Evolutionary conservation across 2,888 invertebrate species (phyloP), one percentile per base, ranked within the genome.

Genomic region (Caenorhabditis sp.): DNA sequence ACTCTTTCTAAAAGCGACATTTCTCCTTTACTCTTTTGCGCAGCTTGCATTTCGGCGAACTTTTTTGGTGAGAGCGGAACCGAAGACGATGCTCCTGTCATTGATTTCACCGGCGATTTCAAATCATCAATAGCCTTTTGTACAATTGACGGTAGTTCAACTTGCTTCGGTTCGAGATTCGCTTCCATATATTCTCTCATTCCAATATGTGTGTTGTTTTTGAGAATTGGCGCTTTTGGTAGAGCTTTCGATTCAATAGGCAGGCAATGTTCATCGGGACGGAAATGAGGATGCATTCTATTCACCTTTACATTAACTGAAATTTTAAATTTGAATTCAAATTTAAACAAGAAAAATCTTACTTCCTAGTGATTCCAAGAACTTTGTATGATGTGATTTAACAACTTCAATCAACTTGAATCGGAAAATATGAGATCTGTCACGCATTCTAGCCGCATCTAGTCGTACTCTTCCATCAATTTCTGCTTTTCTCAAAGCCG

Each of bases 61-160:
- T 76, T 76, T 17, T 67, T 68, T 36, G 75, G 75, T 1, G 75
- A 76, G 0, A 71, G 0, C 19, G 75, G 75, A 10, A 76, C 66
- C 14, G 43, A 43, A 14, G 10, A 6, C 12, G 67, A 51, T 21
- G 61, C 21, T 31, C 67, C 72, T 12, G 63, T 64, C 31, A 31
- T 31, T 31, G 31, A 31, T 60, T 75, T 75, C n/a, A 24, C 3
- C 1, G 75, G 75, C 24, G 66, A 67, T 49, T 65, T 69, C 49
- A 75, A 37, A 24, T 70, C 75, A 19, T 57, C 27, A 6, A 64
- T 17, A 1, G 66, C 58, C 54, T 51, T 64, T 24, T 65, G 64
- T 2, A 75, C 55, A 17, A 55, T 62, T 4, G 60, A 36, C 0
- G 75, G 75, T 8, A 75, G 19, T 5, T 49, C 43, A 2, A 70